Base-by-base conservation (phyloP, 1,140 invertebrate species). In the Drosophila funebris region DNA sequence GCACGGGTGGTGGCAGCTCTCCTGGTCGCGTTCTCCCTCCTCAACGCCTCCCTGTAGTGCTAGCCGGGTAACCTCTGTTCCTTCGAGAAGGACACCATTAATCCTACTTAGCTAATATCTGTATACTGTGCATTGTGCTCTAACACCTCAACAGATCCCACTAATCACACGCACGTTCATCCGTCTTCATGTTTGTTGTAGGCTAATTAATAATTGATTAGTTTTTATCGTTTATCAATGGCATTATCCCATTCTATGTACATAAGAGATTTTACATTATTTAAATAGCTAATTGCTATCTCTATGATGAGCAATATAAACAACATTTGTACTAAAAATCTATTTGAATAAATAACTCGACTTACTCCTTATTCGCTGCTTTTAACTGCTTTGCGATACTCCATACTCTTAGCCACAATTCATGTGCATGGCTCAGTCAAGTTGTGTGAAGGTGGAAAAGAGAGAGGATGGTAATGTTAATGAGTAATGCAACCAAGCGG, bases 161-260 rank as follows among this genome's bases (percentile, higher is more conserved):
- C 13, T 20, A 37, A 5, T 61, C 41, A 44, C 4, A 18, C 14
- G 20, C 39, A 56, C 50, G 18, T 33, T 31, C 64, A 67, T 68
- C n/a, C 6, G 8, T 11, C 50, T 24, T 46, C 39, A 29, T 52
- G 27, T 60, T 60, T 18, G 50, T 62, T 66, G 50, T 83, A 83
- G 77, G 80, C 62, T 84, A 78, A 68, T 83, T 76, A 74, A 92
- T 56, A 48, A 95, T 95, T 79, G 94, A 96, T 81, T 81, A 81
- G 69, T 81, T 48, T 48, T 48, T 14, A 48, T 46, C 44, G 31
- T 29, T 56, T 82, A 83, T 66, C 58, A 72, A 84, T 48, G 8
- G 44, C 22, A 18, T 41, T 11, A 24, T 24, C 27, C 11, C 54
- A 29, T 18, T 11, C 24, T 39, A 41, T 50, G 64, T 60, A 60